These are phyloP conservation scores for Okapia johnstoni DNA, from an alignment of 2,113 vertebrate species.

Conservation along the genomic window DNA sequence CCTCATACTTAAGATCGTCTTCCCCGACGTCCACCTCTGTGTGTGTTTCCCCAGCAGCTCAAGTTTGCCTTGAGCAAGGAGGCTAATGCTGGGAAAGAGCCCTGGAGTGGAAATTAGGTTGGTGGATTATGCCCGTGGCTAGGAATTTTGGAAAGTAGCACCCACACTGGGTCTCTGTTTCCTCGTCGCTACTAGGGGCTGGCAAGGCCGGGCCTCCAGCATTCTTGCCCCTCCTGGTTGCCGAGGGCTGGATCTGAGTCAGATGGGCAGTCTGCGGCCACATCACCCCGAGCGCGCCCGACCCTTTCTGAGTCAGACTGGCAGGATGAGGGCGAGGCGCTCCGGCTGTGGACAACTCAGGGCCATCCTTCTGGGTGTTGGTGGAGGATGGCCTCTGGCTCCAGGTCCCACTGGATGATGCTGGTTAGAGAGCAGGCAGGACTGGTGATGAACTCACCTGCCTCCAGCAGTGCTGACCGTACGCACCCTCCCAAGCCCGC, in stretches of 20 bases:
- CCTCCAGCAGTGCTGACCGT: fast-evolving
- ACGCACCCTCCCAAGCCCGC: too few species aligned
- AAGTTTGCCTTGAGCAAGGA: not conserved
- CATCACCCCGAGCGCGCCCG: fast-evolving
- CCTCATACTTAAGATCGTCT: not conserved
- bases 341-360: fast-evolving
- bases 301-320: not conserved
- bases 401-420: too few species aligned
- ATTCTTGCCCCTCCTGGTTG: not conserved
- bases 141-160: not conserved
- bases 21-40: fast-evolving
- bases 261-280: fast-evolving
- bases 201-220: fast-evolving
- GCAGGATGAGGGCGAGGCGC: too few species aligned
- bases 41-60: not conserved
- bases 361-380: fast-evolving
- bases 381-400: not conserved
- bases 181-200: not conserved
- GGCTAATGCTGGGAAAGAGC: fast-evolving
- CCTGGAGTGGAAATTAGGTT: not conserved
- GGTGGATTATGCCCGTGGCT: not conserved
- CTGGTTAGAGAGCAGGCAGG: not conserved
- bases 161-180: fast-evolving
- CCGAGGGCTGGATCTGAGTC: not conserved
- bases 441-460: not conserved